A percentile compares a stretch with the other conserved stretches of the same genome.
Evolutionary conservation across 2,113 vertebrate species (phyloP).

Genomic region (Aspidoscelis tigris): DNA sequence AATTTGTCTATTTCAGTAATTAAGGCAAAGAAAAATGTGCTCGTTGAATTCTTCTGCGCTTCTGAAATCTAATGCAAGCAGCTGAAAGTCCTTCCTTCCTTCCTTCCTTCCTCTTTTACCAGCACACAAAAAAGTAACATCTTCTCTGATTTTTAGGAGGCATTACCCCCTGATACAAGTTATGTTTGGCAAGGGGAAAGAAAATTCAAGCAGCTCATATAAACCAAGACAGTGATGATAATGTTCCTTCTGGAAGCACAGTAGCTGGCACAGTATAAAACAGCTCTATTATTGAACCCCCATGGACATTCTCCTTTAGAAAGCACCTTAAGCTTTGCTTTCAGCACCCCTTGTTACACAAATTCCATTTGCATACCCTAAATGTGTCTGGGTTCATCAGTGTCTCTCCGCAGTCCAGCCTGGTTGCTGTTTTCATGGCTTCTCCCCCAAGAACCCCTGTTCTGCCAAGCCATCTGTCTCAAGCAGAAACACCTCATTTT

Average conservation of each 20-base stretch:
- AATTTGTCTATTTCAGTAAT: constrained; percentile 74
- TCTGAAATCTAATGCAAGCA: constrained; percentile 37
- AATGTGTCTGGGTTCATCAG: background rate
- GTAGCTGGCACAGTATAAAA: background rate
- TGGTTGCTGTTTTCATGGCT: background rate
- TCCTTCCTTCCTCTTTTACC: background rate
- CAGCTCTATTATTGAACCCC: background rate
- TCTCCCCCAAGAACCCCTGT: background rate
- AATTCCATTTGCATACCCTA: background rate
- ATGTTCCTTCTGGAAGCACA: background rate
- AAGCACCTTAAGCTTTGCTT: background rate
- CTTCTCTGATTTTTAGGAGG: background rate
- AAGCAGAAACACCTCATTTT: background rate
- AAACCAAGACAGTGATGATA: background rate
- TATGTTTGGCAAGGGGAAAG: background rate
- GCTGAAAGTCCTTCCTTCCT: background rate
- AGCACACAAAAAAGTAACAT: background rate
- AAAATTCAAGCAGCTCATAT: background rate
- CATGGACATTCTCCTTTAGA: background rate
- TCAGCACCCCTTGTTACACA: background rate
- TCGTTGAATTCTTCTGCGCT: constrained; percentile 53
- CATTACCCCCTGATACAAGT: background rate
- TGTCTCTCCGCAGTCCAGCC: background rate
- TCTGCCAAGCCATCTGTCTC: background rate
- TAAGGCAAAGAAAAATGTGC: constrained; percentile 74